Evolutionary conservation across 2,113 vertebrate genomes (phyloP), one percentile per base, ranked within the genome.

Genomic region (Ammodytes dubius): DNA sequence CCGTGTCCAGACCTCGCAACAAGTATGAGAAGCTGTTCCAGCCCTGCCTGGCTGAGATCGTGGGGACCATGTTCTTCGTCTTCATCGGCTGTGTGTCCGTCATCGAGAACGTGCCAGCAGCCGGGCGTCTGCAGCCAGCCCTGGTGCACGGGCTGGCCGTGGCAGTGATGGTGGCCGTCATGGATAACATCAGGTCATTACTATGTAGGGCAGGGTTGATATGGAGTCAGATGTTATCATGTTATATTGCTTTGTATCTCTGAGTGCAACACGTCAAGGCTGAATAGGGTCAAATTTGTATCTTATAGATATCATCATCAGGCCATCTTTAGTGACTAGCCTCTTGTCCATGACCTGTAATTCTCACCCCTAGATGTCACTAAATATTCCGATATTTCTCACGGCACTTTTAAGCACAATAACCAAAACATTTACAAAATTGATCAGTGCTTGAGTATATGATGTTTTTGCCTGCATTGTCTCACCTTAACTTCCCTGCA

Each of bases 41-140:
- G 88, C 95, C 95, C 5, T 95, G 94, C 78, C 57, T 94, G 50
- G 95, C 90, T 0, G 95, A 95, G 85, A 19, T 93, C 0, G 59
- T 95, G 15, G 95, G 95, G 7, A 95, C 94, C 11, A 92, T 85
- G 81, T 94, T 95, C 87, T 95, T 95, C 11, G 94, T 95, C n/a
- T 95, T 95, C 82, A 85, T 95, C 0, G 94, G 95, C 37, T 95
- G 94, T 2, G 93, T 95, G 65, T 95, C 95, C 0, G 95, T 95
- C 40, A 95, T 95, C 3, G 95, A 95, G 84, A 94, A 95, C 11
- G 88, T 93, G 15, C 91, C 93, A 0, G 71, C 90, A 1, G 86
- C 90, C 0, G 95, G 95, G 2, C 89, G 93, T 15, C 53, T 95
- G 73, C 94, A 95, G 89, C 95, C 94, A 0, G 95, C 95, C 1